Evolutionary conservation across 2,888 invertebrate species (phyloP).

Genomic region (Allacma fusca): DNA sequence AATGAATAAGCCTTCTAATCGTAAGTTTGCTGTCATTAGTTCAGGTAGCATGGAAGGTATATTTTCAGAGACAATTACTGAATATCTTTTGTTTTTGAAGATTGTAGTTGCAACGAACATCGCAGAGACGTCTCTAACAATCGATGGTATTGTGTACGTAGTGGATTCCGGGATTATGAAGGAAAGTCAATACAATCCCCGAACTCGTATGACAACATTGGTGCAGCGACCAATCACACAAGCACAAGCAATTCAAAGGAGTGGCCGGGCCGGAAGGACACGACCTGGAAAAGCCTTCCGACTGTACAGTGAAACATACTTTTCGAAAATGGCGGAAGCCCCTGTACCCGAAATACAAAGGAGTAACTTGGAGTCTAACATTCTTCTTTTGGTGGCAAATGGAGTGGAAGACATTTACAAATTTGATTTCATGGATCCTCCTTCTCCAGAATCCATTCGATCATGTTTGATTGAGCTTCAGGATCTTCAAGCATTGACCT

Average conservation of each 20-base stretch:
- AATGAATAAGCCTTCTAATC: too few species aligned
- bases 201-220: constrained; percentile 24
- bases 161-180: constrained; percentile 39
- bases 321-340: constrained; percentile 25
- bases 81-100: too few species aligned
- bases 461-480: constrained; percentile 82
- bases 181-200: constrained; percentile 33
- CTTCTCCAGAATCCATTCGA: constrained; percentile 91
- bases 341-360: constrained; percentile 41
- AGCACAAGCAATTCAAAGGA: constrained; percentile 44
- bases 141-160: constrained; percentile 42
- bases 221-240: constrained; percentile 21
- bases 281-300: constrained; percentile 40
- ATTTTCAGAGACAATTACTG: too few species aligned
- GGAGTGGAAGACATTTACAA: constrained; percentile 97
- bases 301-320: constrained; percentile 32
- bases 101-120: constrained; percentile 43
- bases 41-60: too few species aligned
- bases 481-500: constrained; percentile 93
- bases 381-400: constrained; percentile 32
- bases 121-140: constrained; percentile 45
- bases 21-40: too few species aligned
- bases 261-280: constrained; percentile 43
- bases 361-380: constrained; percentile 22
- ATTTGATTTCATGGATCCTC: constrained; percentile 87